Percentiles rank a stretch among this genome's conserved stretches.
phyloP scores from a whole-genome alignment of 2,888 invertebrate genomes.

The Hirtodrosophila histrioides region DNA sequence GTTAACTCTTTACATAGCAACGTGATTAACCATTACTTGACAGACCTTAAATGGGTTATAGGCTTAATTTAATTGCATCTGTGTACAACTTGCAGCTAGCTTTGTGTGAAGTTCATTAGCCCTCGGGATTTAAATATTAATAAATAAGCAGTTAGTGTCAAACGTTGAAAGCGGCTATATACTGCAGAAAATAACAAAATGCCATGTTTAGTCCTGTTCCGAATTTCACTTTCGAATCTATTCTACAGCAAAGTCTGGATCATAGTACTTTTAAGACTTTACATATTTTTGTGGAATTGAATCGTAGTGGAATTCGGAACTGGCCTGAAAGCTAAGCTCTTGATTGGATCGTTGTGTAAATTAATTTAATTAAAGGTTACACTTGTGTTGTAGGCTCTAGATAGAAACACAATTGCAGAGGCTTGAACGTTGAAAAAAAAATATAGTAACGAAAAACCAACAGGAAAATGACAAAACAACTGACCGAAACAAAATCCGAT shows the following conservation, averaged over 20 bases:
- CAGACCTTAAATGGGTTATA: conserved; percentile 5
- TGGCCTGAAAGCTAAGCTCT: neutral
- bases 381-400: conserved; percentile 8
- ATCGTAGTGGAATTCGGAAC: too few relatives aligned
- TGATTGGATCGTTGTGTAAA: conserved; percentile 29
- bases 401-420: conserved; percentile 17
- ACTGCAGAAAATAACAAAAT: too few relatives aligned
- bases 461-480: conserved; percentile 26
- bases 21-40: conserved; percentile 12
- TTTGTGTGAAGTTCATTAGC: neutral
- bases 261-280: too few relatives aligned
- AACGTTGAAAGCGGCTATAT: too few relatives aligned
- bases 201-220: too few relatives aligned
- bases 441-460: conserved; percentile 44
- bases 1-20: neutral
- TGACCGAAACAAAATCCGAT: conserved; percentile 24
- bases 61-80: neutral
- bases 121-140: conserved; percentile 15
- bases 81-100: neutral
- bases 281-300: too few relatives aligned
- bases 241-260: too few relatives aligned
- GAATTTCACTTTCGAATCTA: too few relatives aligned
- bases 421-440: conserved; percentile 13
- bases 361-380: conserved; percentile 53
- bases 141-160: conserved; percentile 2